Base-by-base conservation (phyloP, 2,113 vertebrate species). In the Laticauda colubrina region DNA sequence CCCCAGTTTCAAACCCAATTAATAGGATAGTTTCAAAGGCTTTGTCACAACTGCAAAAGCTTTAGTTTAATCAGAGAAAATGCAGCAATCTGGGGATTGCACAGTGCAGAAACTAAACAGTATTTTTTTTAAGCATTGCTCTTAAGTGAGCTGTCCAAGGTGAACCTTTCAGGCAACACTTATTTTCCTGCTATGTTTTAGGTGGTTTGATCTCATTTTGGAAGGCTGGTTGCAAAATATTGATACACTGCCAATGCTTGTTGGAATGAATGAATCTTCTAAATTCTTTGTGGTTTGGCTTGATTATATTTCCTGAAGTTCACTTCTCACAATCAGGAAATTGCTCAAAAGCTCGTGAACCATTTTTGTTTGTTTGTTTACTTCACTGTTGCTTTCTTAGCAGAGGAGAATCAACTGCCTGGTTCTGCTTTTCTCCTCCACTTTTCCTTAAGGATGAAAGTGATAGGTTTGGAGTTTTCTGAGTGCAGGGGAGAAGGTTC, bases 1-100 rank as follows among this genome's bases (percentile, higher is more conserved):
- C 94, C 43, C 86, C 94, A 96, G 93, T 93, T 96, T 95, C 89
- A 94, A 56, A 96, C 93, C 39, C 94, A 95, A 94, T 95, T 96
- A 96, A 96, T 90, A 92, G 21, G 95, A 97, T 69, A 0, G 1
- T 93, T 94, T 87, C 75, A 94, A 96, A 91, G 20, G 90, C 6
- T 94, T 55, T 26, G 0, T 0, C 29, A 5, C 1, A 1, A 51
- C 90, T 91, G 8, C 51, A 92, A 34, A n/a, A 24, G 34, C 55
- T 96, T 96, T 89, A 51, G 94, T 96, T 97, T 94, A 97, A 94
- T 94, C 96, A 91, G 55, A 21, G 29, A 91, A 81, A 48, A 81
- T 87, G 57, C 20, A 87, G 85, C 20, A 91, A 95, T 93, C 88
- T 93, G 43, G 2, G n/a, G 55, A 64, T 89, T 89, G 89, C 85